Percentiles rank a stretch among this genome's conserved stretches.
phyloP scores from a whole-genome alignment of 2,797 vertebrate genomes.

The Orientallactaga sibirica region DNA sequence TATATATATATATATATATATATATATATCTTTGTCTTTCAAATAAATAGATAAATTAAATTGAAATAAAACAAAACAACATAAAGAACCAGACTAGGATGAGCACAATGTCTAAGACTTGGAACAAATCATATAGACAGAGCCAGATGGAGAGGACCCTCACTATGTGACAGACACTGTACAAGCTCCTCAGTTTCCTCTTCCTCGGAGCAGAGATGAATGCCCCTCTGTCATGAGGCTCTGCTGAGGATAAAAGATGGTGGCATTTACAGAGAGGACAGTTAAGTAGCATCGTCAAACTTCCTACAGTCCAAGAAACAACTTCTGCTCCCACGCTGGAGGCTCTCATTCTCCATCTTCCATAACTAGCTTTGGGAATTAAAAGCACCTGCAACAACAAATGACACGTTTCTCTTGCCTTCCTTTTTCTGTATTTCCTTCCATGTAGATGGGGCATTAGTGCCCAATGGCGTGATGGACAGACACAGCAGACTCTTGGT shows the following conservation, averaged over 20 bases:
- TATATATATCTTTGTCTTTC: no score
- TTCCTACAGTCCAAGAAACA: not conserved
- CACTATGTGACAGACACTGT: rapidly evolving
- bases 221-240: not conserved
- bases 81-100: not conserved
- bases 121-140: not conserved
- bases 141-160: not conserved
- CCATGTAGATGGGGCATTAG: not conserved
- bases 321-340: not conserved
- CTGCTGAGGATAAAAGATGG: not conserved
- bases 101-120: not conserved
- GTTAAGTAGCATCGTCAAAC: not conserved
- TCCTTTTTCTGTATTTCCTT: not conserved
- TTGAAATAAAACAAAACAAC: no score
- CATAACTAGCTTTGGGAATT: not conserved
- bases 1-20: no score
- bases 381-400: conserved; percentile 3
- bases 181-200: not conserved
- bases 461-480: not conserved
- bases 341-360: not conserved
- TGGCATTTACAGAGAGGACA: not conserved
- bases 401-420: not conserved
- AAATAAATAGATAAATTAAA: no score
- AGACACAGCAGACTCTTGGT: not conserved
- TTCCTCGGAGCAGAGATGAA: not conserved